phyloP scores from a whole-genome alignment of 2,888 invertebrate species.

The Rhamphomyia laevipes region DNA sequence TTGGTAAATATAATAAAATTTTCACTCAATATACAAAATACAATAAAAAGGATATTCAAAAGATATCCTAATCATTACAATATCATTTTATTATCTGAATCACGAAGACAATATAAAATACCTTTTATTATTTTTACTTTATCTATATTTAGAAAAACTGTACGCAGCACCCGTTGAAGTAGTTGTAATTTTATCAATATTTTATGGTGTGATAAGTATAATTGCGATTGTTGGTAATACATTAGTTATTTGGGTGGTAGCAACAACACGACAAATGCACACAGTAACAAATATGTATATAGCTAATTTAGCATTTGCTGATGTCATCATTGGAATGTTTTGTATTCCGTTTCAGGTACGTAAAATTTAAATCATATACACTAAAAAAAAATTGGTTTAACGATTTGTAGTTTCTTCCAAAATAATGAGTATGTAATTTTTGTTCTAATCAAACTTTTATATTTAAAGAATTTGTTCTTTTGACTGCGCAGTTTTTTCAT shows the following conservation, averaged over 20 bases:
- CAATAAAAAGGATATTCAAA: neutral
- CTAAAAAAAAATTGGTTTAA: too few species aligned
- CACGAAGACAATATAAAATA: neutral
- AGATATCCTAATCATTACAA: neutral
- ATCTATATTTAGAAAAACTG: conserved; percentile 48
- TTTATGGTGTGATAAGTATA: conserved; percentile 72
- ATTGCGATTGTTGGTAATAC: conserved; percentile 72
- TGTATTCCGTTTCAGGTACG: conserved; percentile 67
- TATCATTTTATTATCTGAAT: neutral
- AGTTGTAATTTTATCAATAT: conserved; percentile 59
- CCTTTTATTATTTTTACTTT: conserved; percentile 18
- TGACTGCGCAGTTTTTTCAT: too few species aligned
- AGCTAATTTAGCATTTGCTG: conserved; percentile 73
- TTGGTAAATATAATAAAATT: neutral
- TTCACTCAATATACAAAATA: neutral
- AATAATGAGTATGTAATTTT: too few species aligned
- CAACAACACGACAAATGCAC: conserved; percentile 65
- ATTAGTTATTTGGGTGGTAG: conserved; percentile 76
- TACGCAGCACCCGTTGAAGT: conserved; percentile 65
- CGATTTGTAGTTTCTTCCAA: too few species aligned
- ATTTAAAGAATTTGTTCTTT: too few species aligned
- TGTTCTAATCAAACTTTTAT: too few species aligned
- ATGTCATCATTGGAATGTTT: conserved; percentile 75
- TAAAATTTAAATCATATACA: conserved; percentile 3
- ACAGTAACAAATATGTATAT: conserved; percentile 79